Evolutionary conservation across 1,140 invertebrate genomes (phyloP).

Genomic region (Manduca sexta): DNA sequence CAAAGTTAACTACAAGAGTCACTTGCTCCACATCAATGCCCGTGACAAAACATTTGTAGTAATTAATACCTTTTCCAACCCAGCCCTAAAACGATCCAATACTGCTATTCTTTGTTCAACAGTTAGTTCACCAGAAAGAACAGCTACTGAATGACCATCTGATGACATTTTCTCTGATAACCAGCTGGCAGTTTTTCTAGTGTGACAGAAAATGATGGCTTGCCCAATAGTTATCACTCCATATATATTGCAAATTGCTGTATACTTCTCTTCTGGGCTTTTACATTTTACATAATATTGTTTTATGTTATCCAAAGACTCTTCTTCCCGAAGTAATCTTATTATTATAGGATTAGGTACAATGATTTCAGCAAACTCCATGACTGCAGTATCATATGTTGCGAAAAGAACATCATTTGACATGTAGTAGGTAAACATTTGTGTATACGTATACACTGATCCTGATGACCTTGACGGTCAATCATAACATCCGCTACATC

Average conservation of each 20-base stretch:
- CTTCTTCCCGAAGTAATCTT: constrained; percentile 92
- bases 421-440: constrained; percentile 85
- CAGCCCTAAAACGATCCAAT: constrained; percentile 93
- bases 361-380: constrained; percentile 97
- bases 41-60: constrained; percentile 98
- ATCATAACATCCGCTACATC: constrained; percentile 99
- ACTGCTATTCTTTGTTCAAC: constrained; percentile 95
- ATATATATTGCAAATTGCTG: constrained; percentile 96
- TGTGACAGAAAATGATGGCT: constrained; percentile 99
- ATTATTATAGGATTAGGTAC: constrained; percentile 94
- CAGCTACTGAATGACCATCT: constrained; percentile 95
- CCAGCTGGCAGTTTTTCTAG: constrained; percentile 91
- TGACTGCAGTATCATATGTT: constrained; percentile 95
- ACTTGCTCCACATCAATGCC: constrained; percentile 98
- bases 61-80: constrained; percentile 95
- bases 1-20: constrained; percentile 98
- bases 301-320: constrained; percentile 97
- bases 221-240: constrained; percentile 96
- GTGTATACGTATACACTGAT: constrained; percentile 96
- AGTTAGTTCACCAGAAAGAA: constrained; percentile 93
- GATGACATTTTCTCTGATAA: constrained; percentile 89
- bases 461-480: constrained; percentile 96
- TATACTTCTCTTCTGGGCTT: constrained; percentile 89
- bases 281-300: constrained; percentile 97
- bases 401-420: constrained; percentile 99